Conservation (phyloP, 2,888 invertebrate species). For the Amiota minor region DNA sequence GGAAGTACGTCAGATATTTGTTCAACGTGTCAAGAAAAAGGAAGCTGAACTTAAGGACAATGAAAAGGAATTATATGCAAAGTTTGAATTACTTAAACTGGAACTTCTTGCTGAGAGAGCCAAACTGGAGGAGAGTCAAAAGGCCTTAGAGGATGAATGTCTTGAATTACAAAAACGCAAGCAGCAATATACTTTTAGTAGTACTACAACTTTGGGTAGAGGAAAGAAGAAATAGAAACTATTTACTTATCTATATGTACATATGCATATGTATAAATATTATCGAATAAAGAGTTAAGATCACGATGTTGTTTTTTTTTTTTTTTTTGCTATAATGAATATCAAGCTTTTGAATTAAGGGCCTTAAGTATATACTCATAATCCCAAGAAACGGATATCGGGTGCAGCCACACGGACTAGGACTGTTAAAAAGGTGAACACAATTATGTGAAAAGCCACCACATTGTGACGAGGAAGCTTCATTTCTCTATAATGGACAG, state of each 20-base stretch:
- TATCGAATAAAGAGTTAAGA: no score
- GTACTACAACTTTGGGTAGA: conserved; percentile 91
- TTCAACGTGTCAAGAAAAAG: conserved; percentile 96
- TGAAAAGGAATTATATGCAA: conserved; percentile 95
- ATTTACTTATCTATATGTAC: not conserved
- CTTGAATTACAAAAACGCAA: conserved; percentile 92
- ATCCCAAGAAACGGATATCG: no score
- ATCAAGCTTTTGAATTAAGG: no score
- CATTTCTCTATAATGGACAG: no score
- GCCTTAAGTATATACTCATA: no score
- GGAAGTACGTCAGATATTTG: conserved; percentile 99
- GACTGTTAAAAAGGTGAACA: no score
- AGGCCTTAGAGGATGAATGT: conserved; percentile 95
- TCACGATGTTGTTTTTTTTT: no score
- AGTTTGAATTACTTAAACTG: conserved; percentile 95
- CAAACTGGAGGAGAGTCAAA: conserved; percentile 91
- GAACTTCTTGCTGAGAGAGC: conserved; percentile 97
- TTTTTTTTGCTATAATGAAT: no score
- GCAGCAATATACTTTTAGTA: conserved; percentile 84
- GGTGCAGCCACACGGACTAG: no score
- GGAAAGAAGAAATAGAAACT: conserved; percentile 87
- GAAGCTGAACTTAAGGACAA: conserved; percentile 97
- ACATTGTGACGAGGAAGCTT: no score
- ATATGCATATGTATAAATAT: not conserved
- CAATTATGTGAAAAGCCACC: no score